phyloP scores from a whole-genome alignment of 2,797 vertebrate species.

The Mormyrops boulengeri region DNA sequence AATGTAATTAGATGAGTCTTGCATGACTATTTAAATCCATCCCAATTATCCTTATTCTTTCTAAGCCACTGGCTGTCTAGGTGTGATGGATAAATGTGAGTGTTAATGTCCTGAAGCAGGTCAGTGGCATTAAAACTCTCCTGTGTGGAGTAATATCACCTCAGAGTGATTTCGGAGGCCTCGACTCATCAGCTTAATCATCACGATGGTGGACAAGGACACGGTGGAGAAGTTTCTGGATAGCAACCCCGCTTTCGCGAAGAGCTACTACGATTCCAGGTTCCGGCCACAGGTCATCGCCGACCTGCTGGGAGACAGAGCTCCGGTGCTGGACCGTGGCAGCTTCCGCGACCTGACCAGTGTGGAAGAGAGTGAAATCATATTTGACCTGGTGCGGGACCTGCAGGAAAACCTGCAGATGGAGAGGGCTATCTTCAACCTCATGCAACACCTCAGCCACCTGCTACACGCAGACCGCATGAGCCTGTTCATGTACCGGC shows the following conservation, averaged over 20 bases:
- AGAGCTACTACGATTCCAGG: conserved; percentile 68
- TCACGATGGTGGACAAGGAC: conserved; percentile 63
- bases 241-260: conserved; percentile 73
- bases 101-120: not conserved
- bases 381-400: conserved; percentile 78
- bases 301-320: conserved; percentile 60
- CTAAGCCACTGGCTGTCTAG: conserved; percentile 46
- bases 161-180: not conserved
- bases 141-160: not conserved
- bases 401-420: conserved; percentile 78
- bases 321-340: conserved; percentile 55
- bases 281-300: conserved; percentile 68
- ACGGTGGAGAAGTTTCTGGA: conserved; percentile 80
- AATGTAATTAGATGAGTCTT: conserved; percentile 61
- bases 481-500: conserved; percentile 84
- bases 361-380: conserved; percentile 78
- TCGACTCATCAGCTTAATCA: not conserved
- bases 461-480: conserved; percentile 71
- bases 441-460: conserved; percentile 74
- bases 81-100: conserved; percentile 37
- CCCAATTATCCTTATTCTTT: conserved; percentile 59
- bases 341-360: conserved; percentile 54
- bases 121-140: not conserved
- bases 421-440: conserved; percentile 73
- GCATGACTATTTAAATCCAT: conserved; percentile 67